These are phyloP conservation scores for Tetragnatha versicolor DNA, from an alignment of 1,140 invertebrate species.

Conservation along the genomic window DNA sequence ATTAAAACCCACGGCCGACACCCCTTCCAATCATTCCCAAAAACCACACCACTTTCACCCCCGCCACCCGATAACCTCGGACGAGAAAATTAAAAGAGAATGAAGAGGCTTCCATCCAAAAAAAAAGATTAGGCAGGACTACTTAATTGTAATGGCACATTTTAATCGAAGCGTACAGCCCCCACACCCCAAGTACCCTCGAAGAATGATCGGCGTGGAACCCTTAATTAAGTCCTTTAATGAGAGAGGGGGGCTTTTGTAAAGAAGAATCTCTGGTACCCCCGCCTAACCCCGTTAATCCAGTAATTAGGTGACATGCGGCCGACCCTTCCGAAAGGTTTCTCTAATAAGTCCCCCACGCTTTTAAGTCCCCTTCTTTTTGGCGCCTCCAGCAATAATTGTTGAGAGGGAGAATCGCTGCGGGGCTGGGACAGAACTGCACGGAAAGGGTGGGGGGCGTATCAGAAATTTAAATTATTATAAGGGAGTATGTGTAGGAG, in stretches of 20 bases:
- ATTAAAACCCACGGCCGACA: too few species aligned
- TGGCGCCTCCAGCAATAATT: constrained; percentile 8
- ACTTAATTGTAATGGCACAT: constrained; percentile 24
- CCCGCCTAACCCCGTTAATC: too few species aligned
- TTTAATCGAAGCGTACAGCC: constrained; percentile 14
- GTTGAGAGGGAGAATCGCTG: neutral
- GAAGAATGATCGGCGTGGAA: constrained; percentile 13
- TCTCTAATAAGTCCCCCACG: constrained; percentile 23
- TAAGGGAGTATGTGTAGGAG: too few species aligned
- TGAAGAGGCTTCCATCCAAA: neutral
- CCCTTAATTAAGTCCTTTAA: constrained; percentile 22
- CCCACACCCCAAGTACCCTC: too few species aligned
- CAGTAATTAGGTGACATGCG: constrained; percentile 12
- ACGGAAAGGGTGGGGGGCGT: neutral
- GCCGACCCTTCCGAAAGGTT: neutral
- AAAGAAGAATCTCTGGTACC: constrained; percentile 27
- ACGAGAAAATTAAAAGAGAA: neutral
- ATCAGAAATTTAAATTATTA: too few species aligned
- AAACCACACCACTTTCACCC: too few species aligned
- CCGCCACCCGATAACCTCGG: too few species aligned
- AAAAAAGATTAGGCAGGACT: neutral
- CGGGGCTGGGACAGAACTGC: neutral
- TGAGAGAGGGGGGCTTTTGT: neutral
- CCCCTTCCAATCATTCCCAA: too few species aligned
- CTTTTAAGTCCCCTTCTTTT: constrained; percentile 5